phyloP scores from a whole-genome alignment of 2,113 vertebrate genomes.

The Fukomys damarensis region DNA sequence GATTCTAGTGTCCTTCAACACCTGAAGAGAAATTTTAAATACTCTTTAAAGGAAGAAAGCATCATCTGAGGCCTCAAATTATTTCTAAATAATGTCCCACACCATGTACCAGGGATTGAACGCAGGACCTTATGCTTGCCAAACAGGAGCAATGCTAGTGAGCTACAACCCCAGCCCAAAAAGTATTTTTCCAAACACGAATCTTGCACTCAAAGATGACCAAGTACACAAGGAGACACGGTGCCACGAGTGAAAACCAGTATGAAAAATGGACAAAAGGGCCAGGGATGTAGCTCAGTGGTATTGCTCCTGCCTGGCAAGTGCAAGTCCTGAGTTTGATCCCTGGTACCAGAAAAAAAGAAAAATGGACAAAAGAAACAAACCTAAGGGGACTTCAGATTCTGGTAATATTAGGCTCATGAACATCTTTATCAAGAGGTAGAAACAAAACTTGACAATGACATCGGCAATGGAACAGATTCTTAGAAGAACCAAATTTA shows the following conservation, averaged over 20 bases:
- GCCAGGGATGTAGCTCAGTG: too few species aligned
- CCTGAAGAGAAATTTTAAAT: not conserved
- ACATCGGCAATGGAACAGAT: not conserved
- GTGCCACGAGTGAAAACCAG: constrained; percentile 1
- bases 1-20: not conserved
- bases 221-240: not conserved
- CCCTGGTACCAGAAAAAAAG: too few species aligned
- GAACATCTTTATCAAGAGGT: not conserved
- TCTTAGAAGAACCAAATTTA: not conserved
- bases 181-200: not conserved
- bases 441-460: not conserved
- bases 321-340: too few species aligned
- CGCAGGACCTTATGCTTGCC: too few species aligned
- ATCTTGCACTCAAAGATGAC: not conserved
- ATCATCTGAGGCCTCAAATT: not conserved
- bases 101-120: too few species aligned
- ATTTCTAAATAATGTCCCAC: not conserved
- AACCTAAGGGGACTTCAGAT: not conserved
- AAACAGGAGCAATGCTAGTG: too few species aligned
- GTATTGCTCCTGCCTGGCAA: too few species aligned
- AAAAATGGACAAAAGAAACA: not conserved
- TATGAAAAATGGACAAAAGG: not conserved
- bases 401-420: not conserved
- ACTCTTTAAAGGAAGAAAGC: not conserved
- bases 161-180: too few species aligned